Percentiles rank a stretch among this genome's conserved stretches.
Conservation (phyloP, 2,113 vertebrate species). For the Sula dactylatra region DNA sequence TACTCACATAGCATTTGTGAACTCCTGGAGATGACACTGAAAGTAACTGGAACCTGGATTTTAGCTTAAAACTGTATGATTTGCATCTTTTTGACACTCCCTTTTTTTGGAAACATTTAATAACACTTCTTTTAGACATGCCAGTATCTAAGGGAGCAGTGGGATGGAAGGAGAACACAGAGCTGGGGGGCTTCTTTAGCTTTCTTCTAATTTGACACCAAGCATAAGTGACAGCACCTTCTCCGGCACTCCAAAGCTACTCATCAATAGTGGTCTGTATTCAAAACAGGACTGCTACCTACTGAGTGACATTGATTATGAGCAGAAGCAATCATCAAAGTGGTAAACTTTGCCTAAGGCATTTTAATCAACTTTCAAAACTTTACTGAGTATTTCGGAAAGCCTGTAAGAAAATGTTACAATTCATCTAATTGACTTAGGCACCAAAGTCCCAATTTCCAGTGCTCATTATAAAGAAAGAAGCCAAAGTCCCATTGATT, state of each 20-base stretch:
- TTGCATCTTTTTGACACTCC: neutral
- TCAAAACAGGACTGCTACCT: neutral
- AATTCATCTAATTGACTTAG: neutral
- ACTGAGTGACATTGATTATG: too few species aligned
- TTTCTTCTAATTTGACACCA: neutral
- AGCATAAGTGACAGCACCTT: neutral
- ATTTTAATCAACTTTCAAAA: neutral
- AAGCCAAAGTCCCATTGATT: neutral
- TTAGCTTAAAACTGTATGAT: neutral
- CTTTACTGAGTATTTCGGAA: neutral
- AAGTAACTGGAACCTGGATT: neutral
- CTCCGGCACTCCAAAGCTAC: neutral
- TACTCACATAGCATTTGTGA: neutral
- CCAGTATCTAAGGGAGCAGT: neutral
- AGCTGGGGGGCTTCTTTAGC: neutral
- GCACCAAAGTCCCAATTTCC: neutral
- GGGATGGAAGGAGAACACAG: neutral
- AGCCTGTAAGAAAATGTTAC: neutral
- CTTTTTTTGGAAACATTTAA: neutral
- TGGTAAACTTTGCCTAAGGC: neutral
- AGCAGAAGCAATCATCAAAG: neutral
- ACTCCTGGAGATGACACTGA: neutral
- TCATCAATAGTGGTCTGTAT: neutral
- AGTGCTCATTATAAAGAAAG: neutral
- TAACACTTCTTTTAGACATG: neutral